Evolutionary conservation across 35 echinoderm and acorn worm genomes (phyloP).

Genomic region (Anneissia japonica): DNA sequence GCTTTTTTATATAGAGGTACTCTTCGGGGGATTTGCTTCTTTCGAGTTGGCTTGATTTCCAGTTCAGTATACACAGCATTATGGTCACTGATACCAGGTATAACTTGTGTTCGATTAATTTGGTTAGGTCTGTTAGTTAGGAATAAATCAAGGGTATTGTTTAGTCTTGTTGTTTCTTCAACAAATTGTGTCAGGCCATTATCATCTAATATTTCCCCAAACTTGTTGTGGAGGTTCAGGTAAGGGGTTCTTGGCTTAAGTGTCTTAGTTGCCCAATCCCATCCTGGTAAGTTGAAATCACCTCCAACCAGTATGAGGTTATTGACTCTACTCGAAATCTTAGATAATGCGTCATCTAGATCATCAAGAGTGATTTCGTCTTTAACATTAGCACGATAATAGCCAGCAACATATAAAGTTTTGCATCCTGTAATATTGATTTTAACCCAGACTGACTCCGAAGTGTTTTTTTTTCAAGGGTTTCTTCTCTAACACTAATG

Average conservation of each 20-base stretch:
- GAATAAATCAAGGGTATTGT: background rate
- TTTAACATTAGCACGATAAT: no score
- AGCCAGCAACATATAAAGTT: background rate
- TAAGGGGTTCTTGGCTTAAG: slow-evolving; percentile 4
- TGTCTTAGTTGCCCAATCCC: background rate
- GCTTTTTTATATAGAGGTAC: no score
- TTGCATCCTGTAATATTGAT: background rate
- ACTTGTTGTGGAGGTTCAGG: slow-evolving; percentile 9
- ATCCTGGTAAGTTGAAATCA: slow-evolving; percentile 6
- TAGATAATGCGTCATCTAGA: background rate
- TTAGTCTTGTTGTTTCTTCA: background rate
- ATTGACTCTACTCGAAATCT: background rate
- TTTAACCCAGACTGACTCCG: background rate
- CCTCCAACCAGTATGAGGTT: slow-evolving; percentile 5
- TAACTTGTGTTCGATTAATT: background rate
- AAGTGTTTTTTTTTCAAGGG: background rate
- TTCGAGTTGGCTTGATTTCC: background rate
- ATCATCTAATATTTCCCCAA: slow-evolving; percentile 15
- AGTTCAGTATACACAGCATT: background rate
- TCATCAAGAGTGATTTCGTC: no score
- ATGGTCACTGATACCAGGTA: slow-evolving; percentile 5
- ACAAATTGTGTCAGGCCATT: background rate
- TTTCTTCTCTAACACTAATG: background rate
- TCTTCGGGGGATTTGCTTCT: slow-evolving; percentile 1
- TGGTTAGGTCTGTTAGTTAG: background rate